Base-by-base conservation (phyloP, 2,113 vertebrate genomes). In the Syngnathus floridae region DNA sequence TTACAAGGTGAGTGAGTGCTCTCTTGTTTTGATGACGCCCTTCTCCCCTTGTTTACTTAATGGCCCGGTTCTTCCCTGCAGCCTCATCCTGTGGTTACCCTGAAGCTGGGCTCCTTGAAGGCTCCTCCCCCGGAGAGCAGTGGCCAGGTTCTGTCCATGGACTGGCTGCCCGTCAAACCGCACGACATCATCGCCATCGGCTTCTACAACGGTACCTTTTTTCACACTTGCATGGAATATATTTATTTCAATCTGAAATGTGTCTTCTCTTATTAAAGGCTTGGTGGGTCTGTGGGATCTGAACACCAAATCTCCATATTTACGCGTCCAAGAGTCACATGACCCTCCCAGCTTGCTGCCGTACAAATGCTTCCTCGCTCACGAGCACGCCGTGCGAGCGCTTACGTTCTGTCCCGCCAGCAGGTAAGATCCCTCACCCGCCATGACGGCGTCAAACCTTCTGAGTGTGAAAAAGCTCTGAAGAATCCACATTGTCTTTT, bases 211-310 rank as follows among this genome's bases (percentile, higher is more conserved):
- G 97, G 97, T 98, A 90, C 21, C 7, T 58, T 37, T 37, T 6
- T 37, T 36, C 5, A 7, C 26, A 31, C 26, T 31, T 31, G 26
- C 26, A 31, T 31, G 26, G 26, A 31, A 31, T 72, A 52, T 41
- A 12, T 3, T 41, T 41, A 12, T 41, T 12, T 41, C 0, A 40
- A 4, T 49, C 0, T 3, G 0, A 22, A 14, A 43, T 19, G 19
- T 31, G 17, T n/a, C 36, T 38, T 36, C 45, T 41, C 5, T 62
- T 17, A 11, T n/a, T 10, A 2, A 71, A 99, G 97, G 97, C 63
- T 82, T 90, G 0, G 94, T 99, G 21, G 94, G 93, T 1, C 71
- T 99, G 38, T 99, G 96, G 96, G 92, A 98, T 83, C 89, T 99
- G 75, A 81, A 84, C 58, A 92, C 91, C 0, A 92, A 88, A 63